Percentiles rank a stretch among this genome's conserved stretches.
Conservation (phyloP, 2,888 invertebrate genomes). For the Fabriciana adippe region DNA sequence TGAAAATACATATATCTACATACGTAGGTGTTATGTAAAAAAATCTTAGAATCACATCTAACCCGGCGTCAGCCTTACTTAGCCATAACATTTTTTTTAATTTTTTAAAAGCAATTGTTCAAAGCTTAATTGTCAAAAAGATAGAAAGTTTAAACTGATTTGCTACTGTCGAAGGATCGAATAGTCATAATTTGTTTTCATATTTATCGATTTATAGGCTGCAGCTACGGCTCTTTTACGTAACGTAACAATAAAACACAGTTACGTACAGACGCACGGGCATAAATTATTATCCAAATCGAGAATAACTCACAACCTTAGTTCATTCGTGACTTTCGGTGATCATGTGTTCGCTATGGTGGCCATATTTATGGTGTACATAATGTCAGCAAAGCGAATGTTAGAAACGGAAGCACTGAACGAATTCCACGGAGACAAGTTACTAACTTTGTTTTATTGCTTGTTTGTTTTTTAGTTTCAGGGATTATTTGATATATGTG, state of each 20-base stretch:
- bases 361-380: slow-evolving; percentile 61
- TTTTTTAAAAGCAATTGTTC: too few species aligned
- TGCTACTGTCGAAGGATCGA: not conserved
- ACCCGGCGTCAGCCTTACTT: too few species aligned
- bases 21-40: not conserved
- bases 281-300: slow-evolving; percentile 43
- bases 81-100: too few species aligned
- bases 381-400: slow-evolving; percentile 54
- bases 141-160: not conserved
- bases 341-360: slow-evolving; percentile 71
- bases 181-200: slow-evolving; percentile 19
- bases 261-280: slow-evolving; percentile 45
- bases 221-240: slow-evolving; percentile 60
- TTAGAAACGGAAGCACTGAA: slow-evolving; percentile 33
- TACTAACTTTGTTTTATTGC: slow-evolving; percentile 16
- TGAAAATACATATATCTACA: not conserved
- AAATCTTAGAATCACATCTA: not conserved
- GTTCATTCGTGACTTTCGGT: slow-evolving; percentile 45
- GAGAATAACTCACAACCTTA: slow-evolving; percentile 57
- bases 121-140: not conserved
- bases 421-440: slow-evolving; percentile 20
- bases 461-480: slow-evolving; percentile 31
- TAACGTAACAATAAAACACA: slow-evolving; percentile 54
- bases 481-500: slow-evolving; percentile 28
- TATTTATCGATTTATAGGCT: slow-evolving; percentile 64